A percentile compares a stretch with the other conserved stretches of the same genome.
phyloP scores from a whole-genome alignment of 35 echinoderm and acorn worm species.

The Apostichopus japonicus region DNA sequence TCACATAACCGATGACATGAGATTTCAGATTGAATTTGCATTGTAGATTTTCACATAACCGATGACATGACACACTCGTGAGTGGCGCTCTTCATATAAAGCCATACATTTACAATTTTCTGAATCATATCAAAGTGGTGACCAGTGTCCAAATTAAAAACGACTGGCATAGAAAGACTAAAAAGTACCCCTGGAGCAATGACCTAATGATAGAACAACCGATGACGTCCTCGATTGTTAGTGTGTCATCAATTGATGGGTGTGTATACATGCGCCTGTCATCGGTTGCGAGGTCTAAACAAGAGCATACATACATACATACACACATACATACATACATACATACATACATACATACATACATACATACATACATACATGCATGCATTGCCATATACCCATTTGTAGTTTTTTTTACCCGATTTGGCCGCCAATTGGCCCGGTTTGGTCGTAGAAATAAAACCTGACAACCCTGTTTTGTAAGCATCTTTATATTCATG shows the following conservation, averaged over 20 bases:
- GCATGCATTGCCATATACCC: too few species aligned
- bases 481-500: too few species aligned
- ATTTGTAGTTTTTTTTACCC: too few species aligned
- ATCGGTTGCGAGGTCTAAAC: background rate
- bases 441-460: too few species aligned
- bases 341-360: too few species aligned
- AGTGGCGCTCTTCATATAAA: constrained; percentile 17
- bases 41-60: constrained; percentile 4
- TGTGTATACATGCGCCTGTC: constrained; percentile 8
- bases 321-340: too few species aligned
- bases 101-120: constrained; percentile 6
- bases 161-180: background rate
- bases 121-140: constrained; percentile 31
- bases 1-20: too few species aligned
- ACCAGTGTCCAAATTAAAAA: constrained; percentile 10
- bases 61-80: constrained; percentile 14
- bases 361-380: too few species aligned
- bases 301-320: background rate
- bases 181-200: background rate
- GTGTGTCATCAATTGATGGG: constrained; percentile 15
- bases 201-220: background rate
- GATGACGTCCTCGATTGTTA: constrained; percentile 29
- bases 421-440: too few species aligned
- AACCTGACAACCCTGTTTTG: too few species aligned
- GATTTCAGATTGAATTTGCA: background rate